phyloP scores from a whole-genome alignment of 2,888 invertebrate genomes.

The Meghimatium bilineatum region DNA sequence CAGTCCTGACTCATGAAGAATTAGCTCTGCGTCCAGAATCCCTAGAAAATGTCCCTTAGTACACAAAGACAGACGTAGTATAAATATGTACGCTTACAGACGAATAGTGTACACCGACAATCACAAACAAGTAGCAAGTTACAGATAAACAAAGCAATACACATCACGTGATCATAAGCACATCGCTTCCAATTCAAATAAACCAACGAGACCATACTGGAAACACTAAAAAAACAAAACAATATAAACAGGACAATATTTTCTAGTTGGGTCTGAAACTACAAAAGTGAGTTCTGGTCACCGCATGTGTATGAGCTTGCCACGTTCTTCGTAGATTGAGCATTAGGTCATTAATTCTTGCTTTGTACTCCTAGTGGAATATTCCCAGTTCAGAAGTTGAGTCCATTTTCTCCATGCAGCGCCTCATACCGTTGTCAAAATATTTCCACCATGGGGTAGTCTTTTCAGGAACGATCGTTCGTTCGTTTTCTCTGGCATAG shows the following conservation, averaged over 20 bases:
- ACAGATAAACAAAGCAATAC: conserved; percentile 35
- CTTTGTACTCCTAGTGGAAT: not conserved
- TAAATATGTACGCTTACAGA: conserved; percentile 42
- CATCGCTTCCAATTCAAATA: conserved; percentile 18
- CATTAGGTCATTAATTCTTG: not conserved
- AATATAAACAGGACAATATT: conserved; percentile 45
- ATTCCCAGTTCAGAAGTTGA: not conserved
- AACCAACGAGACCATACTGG: conserved; percentile 15
- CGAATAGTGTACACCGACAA: conserved; percentile 32
- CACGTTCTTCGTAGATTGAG: not conserved
- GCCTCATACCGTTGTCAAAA: not conserved
- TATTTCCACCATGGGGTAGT: not conserved
- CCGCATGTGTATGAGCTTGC: not conserved
- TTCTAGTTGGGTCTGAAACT: conserved; percentile 22
- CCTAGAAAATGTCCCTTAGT: not conserved
- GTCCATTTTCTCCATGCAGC: not conserved
- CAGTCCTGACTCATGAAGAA: conserved; percentile 19
- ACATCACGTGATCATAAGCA: conserved; percentile 15
- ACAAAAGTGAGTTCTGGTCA: conserved; percentile 22
- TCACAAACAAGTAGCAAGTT: conserved; percentile 23
- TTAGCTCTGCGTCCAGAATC: conserved; percentile 15
- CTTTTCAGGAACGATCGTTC: not conserved
- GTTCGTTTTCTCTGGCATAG: not conserved
- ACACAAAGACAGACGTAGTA: conserved; percentile 17
- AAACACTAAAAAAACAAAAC: conserved; percentile 28